These are phyloP conservation scores for Tamandua tetradactyla DNA, from an alignment of 2,797 vertebrate genomes.

Conservation along the genomic window DNA sequence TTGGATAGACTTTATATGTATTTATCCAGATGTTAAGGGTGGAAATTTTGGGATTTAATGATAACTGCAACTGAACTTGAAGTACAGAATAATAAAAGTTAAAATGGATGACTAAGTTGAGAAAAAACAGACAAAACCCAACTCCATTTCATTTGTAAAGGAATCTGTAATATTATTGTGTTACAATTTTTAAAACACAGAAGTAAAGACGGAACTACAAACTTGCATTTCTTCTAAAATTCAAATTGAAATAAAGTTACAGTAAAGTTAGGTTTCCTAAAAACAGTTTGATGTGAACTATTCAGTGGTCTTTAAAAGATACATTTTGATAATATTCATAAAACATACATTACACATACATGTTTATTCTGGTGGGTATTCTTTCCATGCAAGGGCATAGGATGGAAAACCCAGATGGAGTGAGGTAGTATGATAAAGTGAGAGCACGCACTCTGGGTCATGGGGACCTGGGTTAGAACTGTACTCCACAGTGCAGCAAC, in stretches of 20 bases:
- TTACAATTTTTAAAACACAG: not conserved
- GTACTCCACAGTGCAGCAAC: not conserved
- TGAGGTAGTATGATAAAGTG: rapidly evolving
- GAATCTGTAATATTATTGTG: not conserved
- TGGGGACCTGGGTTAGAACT: not conserved
- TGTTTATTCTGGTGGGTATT: not conserved
- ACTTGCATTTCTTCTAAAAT: not conserved
- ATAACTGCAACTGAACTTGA: conserved; percentile 33
- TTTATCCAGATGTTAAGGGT: conserved; percentile 65
- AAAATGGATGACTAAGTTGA: conserved; percentile 13
- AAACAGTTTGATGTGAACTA: not conserved
- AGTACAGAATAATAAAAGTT: conserved; percentile 13
- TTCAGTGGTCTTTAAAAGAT: not conserved
- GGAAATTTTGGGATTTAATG: conserved; percentile 15
- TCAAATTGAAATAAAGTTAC: conserved; percentile 1
- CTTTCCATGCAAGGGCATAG: not conserved
- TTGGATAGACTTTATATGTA: conserved; percentile 44
- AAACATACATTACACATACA: not conserved
- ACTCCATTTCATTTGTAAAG: not conserved
- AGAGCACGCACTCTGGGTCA: not conserved
- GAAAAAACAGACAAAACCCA: not conserved
- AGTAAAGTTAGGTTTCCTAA: not conserved
- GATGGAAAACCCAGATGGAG: not conserved
- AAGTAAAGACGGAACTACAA: not conserved
- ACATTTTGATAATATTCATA: not conserved